Evolutionary conservation across 1,140 invertebrate species (phyloP), one percentile per base, ranked within the genome.

Genomic region (Pentalonia nigronervosa): DNA sequence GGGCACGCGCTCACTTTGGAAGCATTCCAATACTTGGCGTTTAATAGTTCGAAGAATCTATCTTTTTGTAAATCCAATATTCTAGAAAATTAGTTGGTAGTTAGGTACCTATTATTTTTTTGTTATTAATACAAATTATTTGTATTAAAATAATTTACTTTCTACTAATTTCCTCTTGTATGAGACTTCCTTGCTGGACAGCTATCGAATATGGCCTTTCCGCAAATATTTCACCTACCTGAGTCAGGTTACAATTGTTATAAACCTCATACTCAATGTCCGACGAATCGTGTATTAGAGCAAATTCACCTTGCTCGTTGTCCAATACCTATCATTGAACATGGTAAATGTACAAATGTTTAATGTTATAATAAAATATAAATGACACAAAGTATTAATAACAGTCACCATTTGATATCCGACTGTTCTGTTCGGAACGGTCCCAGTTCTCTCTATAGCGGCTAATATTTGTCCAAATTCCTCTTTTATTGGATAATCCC

Each of bases 401-500:
- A 56, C 25, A 67, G 92, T 81, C 94, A 96, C 97, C 95, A 97
- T 97, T 94, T 95, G 95, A 94, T 98, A 98, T 1, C 98, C 98
- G 94, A 97, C 97, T n/a, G 96, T 94, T 2, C 96, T 96, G 93
- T 96, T 96, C 7, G 95, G 94, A 0, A 98, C 97, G 0, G 97
- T 97, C 94, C 96, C 96, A 3, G 97, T 97, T 94, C 97, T 96
- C 91, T 97, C 97, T 86, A 99, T 98, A 41, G 98, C 97, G 67
- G 97, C 95, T 53, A 98, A 95, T 94, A 99, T 98, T 94, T 98
- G 97, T 6, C 97, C 98, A 94, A 98, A 99, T 95, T 98, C 97
- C 95, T 98, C 98, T 94, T 97, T 97, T 86, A 99, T 98, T 1
- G 98, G 98, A 95, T 99, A 99, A 94, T 99, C 98, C 98, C 98